phyloP scores from a whole-genome alignment of 2,797 vertebrate genomes.

The Carduelis carduelis region DNA sequence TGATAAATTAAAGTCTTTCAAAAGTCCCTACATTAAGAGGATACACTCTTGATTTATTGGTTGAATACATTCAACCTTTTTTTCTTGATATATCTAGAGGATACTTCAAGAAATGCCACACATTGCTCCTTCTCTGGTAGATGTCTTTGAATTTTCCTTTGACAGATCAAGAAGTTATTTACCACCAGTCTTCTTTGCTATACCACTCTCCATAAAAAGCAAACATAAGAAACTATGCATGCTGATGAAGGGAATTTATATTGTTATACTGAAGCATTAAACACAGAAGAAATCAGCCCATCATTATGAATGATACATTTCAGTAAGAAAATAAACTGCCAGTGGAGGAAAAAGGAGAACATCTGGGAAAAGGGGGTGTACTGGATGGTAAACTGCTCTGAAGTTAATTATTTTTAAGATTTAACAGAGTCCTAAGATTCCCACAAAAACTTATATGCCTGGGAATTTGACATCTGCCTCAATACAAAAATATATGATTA shows the following conservation, averaged over 20 bases:
- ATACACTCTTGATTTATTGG: not conserved
- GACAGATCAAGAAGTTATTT: not conserved
- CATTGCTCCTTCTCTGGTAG: not conserved
- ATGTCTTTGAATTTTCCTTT: not conserved
- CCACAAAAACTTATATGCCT: not conserved
- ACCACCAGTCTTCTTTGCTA: not conserved
- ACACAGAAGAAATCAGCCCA: not conserved
- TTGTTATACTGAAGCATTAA: not conserved
- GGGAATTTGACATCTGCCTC: not conserved
- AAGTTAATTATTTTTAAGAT: not conserved
- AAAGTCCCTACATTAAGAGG: not conserved
- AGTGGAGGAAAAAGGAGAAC: not conserved
- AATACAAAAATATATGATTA: not conserved
- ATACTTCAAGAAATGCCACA: not conserved
- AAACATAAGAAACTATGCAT: not conserved
- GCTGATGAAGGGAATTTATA: not conserved
- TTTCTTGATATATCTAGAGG: not conserved
- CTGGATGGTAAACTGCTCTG: not conserved
- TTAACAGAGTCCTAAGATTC: not conserved
- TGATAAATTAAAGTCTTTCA: not conserved
- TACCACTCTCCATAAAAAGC: not conserved
- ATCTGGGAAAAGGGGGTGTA: not conserved
- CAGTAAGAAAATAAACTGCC: not conserved
- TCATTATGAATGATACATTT: not conserved
- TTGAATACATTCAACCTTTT: not conserved